Conservation (phyloP, 1,140 invertebrate genomes). For the Coenobita brevimanus region DNA sequence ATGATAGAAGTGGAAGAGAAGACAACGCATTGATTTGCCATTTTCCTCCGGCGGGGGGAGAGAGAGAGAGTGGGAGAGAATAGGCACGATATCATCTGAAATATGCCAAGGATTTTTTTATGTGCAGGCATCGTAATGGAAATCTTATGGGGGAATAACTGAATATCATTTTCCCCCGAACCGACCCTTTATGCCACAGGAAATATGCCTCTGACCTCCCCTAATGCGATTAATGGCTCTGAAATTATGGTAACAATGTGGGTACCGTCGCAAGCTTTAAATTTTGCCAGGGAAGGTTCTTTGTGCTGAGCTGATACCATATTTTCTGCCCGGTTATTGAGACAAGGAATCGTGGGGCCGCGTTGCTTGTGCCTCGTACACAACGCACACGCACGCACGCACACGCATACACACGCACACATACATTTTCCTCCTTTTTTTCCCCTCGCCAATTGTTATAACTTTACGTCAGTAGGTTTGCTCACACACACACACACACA, state of each 20-base stretch:
- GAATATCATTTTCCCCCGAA: conserved; percentile 38
- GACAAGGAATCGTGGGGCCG: conserved; percentile 14
- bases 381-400: neutral
- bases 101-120: conserved; percentile 56
- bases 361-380: neutral
- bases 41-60: conserved; percentile 9
- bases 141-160: conserved; percentile 61
- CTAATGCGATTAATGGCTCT: conserved; percentile 59
- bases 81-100: conserved; percentile 52
- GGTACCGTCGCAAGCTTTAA: conserved; percentile 41
- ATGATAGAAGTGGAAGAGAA: neutral
- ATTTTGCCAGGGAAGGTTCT: conserved; percentile 25
- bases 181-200: neutral
- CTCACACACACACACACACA: no score
- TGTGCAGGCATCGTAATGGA: conserved; percentile 51
- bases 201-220: conserved; percentile 49
- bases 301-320: conserved; percentile 55
- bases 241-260: conserved; percentile 61
- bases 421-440: neutral
- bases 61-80: neutral
- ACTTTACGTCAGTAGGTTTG: no score
- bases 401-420: neutral
- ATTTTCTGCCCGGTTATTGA: conserved; percentile 46
- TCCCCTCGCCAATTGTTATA: no score
- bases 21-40: conserved; percentile 46